Percentiles rank a stretch among this genome's conserved stretches.
Conservation (phyloP, 1,140 invertebrate species). For the Leptinotarsa undecemlineata region DNA sequence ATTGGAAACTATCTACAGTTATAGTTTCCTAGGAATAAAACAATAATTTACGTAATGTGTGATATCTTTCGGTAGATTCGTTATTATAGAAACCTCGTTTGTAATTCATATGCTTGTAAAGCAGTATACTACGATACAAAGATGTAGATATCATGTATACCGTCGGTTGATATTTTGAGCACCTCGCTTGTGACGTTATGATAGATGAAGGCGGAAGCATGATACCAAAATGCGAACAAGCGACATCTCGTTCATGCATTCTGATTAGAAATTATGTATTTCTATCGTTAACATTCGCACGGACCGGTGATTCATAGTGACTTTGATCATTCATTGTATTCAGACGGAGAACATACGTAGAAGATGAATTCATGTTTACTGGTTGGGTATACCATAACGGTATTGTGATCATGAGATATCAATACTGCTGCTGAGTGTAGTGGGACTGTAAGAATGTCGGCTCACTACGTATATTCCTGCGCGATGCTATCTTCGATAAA, state of each 20-base stretch:
- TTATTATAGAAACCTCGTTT: conserved; percentile 1
- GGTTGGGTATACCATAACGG: background rate
- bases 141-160: conserved; percentile 2
- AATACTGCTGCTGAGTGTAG: background rate
- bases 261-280: conserved; percentile 6
- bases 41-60: background rate
- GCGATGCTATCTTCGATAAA: conserved; percentile 7
- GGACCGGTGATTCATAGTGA: background rate
- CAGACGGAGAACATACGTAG: background rate
- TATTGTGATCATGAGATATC: conserved; percentile 8
- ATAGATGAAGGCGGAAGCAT: conserved; percentile 1
- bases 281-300: background rate
- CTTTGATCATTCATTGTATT: conserved; percentile 3
- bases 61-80: background rate
- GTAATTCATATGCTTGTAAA: background rate
- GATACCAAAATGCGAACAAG: background rate
- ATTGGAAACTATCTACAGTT: too few species aligned
- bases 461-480: background rate
- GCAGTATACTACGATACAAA: background rate
- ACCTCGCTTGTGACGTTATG: background rate
- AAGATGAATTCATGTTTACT: conserved; percentile 3
- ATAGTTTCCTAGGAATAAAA: too few species aligned
- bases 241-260: conserved; percentile 5
- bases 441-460: conserved; percentile 5
- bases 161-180: background rate